Evolutionary conservation across 1,140 invertebrate species (phyloP), one percentile per base, ranked within the genome.

Genomic region (Caenorhabditis brenneri): DNA sequence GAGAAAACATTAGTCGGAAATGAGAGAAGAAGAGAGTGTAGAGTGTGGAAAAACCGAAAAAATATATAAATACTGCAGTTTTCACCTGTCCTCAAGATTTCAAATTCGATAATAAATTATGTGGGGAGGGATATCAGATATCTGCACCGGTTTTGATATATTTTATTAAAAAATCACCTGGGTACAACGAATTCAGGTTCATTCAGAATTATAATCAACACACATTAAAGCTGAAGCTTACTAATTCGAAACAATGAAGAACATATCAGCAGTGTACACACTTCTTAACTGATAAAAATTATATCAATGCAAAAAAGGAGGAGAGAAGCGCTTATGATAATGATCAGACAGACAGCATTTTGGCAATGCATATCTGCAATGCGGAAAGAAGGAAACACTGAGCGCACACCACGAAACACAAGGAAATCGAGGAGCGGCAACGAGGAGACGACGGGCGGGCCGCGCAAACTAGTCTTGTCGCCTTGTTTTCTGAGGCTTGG

Each of bases 331-430:
- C 10, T 5, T 65, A 36, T 6, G 58, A 65, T 36, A 65, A 36
- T 65, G 58, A 65, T 65, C 58, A 65, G 58, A 22, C 29, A 65
- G 58, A 22, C 33, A 36, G n/a, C n/a, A n/a, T n/a, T n/a, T 31
- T 10, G 58, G 15, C 29, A 19, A 65, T 31, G 16, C 58, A 31
- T 33, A 65, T 65, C 31, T 33, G 9, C 7, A 22, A 65, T 15
- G 58, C 58, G 58, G 53, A 15, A 65, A n/a, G 9, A 22, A 33
- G 58, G 58, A 65, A 65, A 65, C 58, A 65, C 29, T 65, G 29
- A 27, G 2, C 53, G n/a, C n/a, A n/a, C n/a, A n/a, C n/a, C n/a
- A 55, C 24, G 19, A 29, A 31, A 16, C 15, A 33, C 29, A 65
- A 2, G 58, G 31, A 65, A 55, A 27, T 55, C 27, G 53, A 65